phyloP scores from a whole-genome alignment of 2,113 vertebrate genomes.

The Columbina picui region DNA sequence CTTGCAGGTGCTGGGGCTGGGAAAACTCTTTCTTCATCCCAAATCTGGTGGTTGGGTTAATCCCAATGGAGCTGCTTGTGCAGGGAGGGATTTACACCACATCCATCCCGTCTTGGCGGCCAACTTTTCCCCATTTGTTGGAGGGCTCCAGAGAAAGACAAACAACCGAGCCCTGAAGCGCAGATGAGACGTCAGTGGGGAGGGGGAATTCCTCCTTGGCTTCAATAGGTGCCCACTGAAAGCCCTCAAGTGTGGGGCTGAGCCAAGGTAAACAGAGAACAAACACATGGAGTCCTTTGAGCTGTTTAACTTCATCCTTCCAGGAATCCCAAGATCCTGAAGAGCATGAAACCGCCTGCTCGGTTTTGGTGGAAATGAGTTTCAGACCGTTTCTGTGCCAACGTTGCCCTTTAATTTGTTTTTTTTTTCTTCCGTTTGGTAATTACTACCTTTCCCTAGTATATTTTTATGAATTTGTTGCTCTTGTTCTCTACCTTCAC shows the following conservation, averaged over 20 bases:
- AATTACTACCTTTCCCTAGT: neutral
- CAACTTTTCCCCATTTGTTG: neutral
- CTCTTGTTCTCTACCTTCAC: neutral
- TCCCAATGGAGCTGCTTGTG: neutral
- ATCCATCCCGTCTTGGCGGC: accelerated
- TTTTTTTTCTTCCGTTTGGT: neutral
- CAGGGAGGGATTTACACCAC: accelerated
- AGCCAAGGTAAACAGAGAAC: neutral
- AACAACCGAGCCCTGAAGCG: neutral
- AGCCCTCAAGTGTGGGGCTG: neutral
- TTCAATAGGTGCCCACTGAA: neutral
- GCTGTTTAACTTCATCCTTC: neutral
- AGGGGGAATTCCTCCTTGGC: constrained; percentile 15
- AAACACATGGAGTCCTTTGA: neutral
- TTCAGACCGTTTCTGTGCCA: neutral
- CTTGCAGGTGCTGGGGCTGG: neutral
- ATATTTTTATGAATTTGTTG: neutral
- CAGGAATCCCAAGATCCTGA: neutral
- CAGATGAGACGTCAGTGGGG: neutral
- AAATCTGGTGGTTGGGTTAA: neutral
- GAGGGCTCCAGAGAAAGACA: neutral
- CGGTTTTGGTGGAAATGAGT: neutral
- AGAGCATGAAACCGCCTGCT: neutral
- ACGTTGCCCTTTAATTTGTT: neutral
- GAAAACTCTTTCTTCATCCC: neutral